Evolutionary conservation across 2,888 invertebrate species (phyloP), one percentile per base, ranked within the genome.

Genomic region (Rhagonycha fulva): DNA sequence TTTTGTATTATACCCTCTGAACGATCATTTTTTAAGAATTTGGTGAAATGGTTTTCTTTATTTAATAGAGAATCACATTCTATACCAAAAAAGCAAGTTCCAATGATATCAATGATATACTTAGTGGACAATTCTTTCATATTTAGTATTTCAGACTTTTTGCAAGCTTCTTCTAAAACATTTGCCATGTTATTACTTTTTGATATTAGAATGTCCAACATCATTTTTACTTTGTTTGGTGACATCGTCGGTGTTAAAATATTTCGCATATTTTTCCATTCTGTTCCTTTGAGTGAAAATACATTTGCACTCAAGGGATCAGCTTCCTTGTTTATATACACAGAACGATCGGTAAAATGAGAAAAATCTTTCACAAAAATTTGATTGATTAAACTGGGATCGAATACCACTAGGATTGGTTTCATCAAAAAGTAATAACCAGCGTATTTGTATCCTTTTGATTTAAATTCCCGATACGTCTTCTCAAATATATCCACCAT

Each of bases 191-290:
- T 82, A 26, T 82, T 70, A 3, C 85, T 84, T 61, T 86, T 87
- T 14, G 87, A 85, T 26, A 85, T 76, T 81, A 89, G 86, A 11
- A 88, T 83, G 0, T 86, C 84, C 23, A 89, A 87, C 89, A 90
- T 89, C 70, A 84, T 85, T 80, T 87, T 89, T 78, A 91, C 84
- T 19, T 19, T 19, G 19, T 19, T 19, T 1, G 1, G 19, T 19
- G 19, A 19, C 19, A 19, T 19, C 2, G 19, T 2, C 2, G 19
- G 19, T 0, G 26, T 83, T 82, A 26, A 82, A 69, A 3, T 89
- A 0, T 87, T 82, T 14, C 91, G 85, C 10, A 90, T 81, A 61
- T 86, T 86, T 78, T 87, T 89, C 91, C 90, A 91, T 3, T 87
- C 86, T 0, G 86, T 85, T 61, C 89, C 89, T 26, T 85, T 86